Base-by-base conservation (phyloP, 2,113 vertebrate genomes). In the Vicugna pacos region DNA sequence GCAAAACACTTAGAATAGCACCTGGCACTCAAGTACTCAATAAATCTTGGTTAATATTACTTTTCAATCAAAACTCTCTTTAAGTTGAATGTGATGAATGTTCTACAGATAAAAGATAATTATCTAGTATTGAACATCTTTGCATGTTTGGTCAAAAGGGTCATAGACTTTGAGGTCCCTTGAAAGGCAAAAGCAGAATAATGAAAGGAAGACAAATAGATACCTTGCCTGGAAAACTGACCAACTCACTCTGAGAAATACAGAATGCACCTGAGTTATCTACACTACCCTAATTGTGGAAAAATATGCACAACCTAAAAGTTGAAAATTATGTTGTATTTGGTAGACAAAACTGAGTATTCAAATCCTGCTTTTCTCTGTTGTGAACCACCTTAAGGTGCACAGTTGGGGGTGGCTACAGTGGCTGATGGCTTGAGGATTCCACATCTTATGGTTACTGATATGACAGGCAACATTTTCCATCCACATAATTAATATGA, bases 131-230 rank as follows among this genome's bases (percentile, higher is more conserved):
- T 88, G 73, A 82, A 73, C 22, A 72, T 6, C 22, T 11, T 89
- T 91, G 80, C 77, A 64, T 38, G 9, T 86, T 70, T 54, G 54
- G n/a, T 58, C 62, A 89, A 91, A 89, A 80, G 26, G 26, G 35
- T 65, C 26, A n/a, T 2, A 76, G 64, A 81, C 26, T 88, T 86
- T 93, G 46, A 90, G 58, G 69, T 28, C 28, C 15, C 32, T 81
- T 88, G 58, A 80, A 80, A 95, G 24, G 11, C 52, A 92, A 94
- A 83, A 80, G 54, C 88, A 65, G 19, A 79, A 77, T 32, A 83
- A 83, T 81, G 42, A 56, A 54, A 85, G 30, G 52, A 92, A 93
- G 79, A 81, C 46, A 82, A 22, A 84, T 7, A 83, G 35, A 73
- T 56, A 80, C 48, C 65, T 58, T 77, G 28, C 50, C 48, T 56